Evolutionary conservation across 1,140 invertebrate species (phyloP).

Genomic region (Drosophila sturtevanti): DNA sequence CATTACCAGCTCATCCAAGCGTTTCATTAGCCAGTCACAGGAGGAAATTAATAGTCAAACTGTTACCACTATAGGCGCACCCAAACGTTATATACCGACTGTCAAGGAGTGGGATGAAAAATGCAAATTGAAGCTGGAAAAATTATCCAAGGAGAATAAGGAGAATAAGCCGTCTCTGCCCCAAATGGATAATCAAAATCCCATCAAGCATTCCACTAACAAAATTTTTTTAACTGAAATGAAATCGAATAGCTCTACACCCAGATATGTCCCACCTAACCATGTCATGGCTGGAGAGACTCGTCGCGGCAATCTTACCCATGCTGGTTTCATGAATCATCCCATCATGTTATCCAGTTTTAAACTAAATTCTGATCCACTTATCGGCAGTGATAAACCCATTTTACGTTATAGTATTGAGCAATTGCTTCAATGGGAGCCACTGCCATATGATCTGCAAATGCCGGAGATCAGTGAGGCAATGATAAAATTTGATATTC

Average conservation of each 20-base stretch:
- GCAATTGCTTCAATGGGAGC: slow-evolving; percentile 45
- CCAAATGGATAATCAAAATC: slow-evolving; percentile 3
- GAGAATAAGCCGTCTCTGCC: slow-evolving; percentile 11
- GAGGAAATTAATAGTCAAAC: neutral
- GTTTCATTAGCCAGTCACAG: slow-evolving; percentile 15
- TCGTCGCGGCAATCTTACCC: slow-evolving; percentile 42
- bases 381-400: neutral
- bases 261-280: slow-evolving; percentile 19
- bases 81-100: slow-evolving; percentile 59
- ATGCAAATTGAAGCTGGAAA: slow-evolving; percentile 28
- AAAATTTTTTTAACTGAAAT: neutral
- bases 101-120: slow-evolving; percentile 65
- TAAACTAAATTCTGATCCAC: neutral
- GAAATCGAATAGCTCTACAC: neutral
- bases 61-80: neutral
- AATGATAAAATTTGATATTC: slow-evolving; percentile 20
- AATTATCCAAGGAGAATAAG: slow-evolving; percentile 31
- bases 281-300: slow-evolving; percentile 9
- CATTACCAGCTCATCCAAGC: neutral
- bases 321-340: slow-evolving; percentile 19
- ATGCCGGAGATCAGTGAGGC: slow-evolving; percentile 12
- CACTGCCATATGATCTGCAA: slow-evolving; percentile 36
- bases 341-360: slow-evolving; percentile 12
- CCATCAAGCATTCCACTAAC: neutral
- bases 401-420: slow-evolving; percentile 47